Base-by-base conservation (phyloP, 2,797 vertebrate genomes). In the Rhinophrynus dorsalis region DNA sequence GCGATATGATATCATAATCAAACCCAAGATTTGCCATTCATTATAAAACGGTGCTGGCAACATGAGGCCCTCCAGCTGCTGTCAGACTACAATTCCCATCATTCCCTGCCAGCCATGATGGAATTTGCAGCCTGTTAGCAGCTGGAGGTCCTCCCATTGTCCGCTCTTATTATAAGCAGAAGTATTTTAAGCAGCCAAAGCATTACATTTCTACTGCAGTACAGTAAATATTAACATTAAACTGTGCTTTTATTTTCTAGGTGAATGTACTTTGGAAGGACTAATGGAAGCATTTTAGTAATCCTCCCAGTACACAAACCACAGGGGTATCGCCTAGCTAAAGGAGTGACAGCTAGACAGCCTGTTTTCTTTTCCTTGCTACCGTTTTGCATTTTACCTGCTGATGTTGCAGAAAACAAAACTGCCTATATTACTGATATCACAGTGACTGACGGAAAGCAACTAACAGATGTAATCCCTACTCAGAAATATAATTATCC, bases 321-420 rank as follows among this genome's bases (percentile, higher is more conserved):
- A 17, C 45, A 12, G 13, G 44, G 26, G 65, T 38, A 50, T 32
- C n/a, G 42, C 17, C 44, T 38, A 37, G 10, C 13, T 29, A 15
- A 7, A n/a, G 11, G 42, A 58, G 30, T 20, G 55, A 51, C 44
- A 68, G 12, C 17, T 23, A 20, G 40, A 13, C 40, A 17, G 9
- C 18, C 52, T n/a, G 13, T 18, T 23, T 10, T 15, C 26, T 44
- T 55, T 50, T 24, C 18, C 7, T 48, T 59, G 35, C 18, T 32
- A 32, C 33, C n/a, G 42, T 50, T 38, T 32, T 33, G 21, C 42
- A 51, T 30, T 42, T 26, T 54, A 29, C 29, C 30, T 59, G 66
- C 56, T 68, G 66, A 59, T 52, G 17, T 47, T 21, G 66, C 56
- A 60, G 38, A 45, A 56, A 51, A 45, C 54, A 44, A 56, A 18